Evolutionary conservation across 2,797 vertebrate species (phyloP).

Genomic region (Argyrosomus regius): DNA sequence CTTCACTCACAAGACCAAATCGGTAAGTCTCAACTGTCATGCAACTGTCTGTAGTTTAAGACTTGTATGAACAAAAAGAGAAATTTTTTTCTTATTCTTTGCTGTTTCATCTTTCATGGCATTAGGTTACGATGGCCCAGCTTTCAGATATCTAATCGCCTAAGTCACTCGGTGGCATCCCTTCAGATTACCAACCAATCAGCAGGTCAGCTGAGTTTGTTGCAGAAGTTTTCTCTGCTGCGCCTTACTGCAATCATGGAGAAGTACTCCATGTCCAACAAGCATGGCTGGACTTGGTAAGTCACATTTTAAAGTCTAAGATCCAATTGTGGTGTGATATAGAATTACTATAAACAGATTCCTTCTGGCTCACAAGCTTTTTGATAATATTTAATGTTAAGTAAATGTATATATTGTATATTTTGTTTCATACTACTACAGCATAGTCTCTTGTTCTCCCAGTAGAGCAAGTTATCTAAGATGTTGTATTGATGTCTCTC

Average conservation of each 20-base stretch:
- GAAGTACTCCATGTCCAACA: conserved; percentile 96
- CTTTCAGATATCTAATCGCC: conserved; percentile 94
- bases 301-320: conserved; percentile 54
- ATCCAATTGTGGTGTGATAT: conserved; percentile 1
- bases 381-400: not conserved
- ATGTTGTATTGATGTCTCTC: conserved; percentile 39
- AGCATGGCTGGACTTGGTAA: conserved; percentile 98
- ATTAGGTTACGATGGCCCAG: conserved; percentile 94
- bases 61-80: not conserved
- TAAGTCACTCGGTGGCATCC: conserved; percentile 89
- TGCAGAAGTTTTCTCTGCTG: conserved; percentile 96
- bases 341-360: not conserved
- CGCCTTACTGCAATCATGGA: conserved; percentile 98
- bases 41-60: not conserved
- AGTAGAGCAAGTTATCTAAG: not conserved
- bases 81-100: conserved; percentile 4
- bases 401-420: not conserved
- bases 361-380: not conserved
- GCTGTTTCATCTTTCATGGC: conserved; percentile 36
- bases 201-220: conserved; percentile 92
- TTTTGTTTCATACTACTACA: not conserved
- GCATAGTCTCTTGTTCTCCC: not conserved
- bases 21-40: conserved; percentile 83
- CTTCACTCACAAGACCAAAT: conserved; percentile 95
- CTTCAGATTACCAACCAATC: conserved; percentile 96